These are phyloP conservation scores for Eremophila alpestris DNA, from an alignment of 2,797 vertebrate genomes.

Conservation along the genomic window DNA sequence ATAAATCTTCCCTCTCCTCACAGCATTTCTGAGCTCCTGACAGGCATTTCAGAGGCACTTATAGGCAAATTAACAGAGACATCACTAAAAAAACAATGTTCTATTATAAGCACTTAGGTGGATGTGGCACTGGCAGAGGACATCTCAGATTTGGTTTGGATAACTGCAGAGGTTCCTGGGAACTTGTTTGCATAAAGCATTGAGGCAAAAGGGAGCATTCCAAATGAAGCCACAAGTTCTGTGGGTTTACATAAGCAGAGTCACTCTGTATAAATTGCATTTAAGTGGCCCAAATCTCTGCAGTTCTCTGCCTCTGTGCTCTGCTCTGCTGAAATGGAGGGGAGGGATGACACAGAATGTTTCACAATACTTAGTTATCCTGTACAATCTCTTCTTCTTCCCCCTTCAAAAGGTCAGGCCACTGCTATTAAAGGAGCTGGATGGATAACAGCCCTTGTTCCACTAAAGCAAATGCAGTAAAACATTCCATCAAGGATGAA, in stretches of 20 bases:
- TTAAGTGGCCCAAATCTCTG: background rate
- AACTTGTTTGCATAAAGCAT: background rate
- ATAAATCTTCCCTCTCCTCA: background rate
- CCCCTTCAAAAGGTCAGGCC: background rate
- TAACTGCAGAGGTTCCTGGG: background rate
- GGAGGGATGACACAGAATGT: background rate
- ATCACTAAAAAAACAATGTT: background rate
- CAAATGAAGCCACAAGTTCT: background rate
- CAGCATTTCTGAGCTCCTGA: conserved; percentile 1
- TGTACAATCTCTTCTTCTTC: background rate
- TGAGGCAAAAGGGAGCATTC: background rate
- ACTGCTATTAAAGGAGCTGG: background rate
- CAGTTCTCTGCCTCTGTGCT: background rate
- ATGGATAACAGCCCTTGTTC: background rate
- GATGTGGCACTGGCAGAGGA: background rate
- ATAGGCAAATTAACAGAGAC: background rate
- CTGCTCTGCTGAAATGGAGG: background rate
- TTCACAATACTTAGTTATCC: background rate
- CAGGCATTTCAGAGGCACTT: background rate
- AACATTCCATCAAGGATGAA: background rate
- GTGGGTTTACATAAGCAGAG: background rate
- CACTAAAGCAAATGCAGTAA: background rate
- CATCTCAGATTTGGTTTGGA: background rate
- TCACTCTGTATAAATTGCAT: background rate
- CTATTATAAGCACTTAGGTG: background rate